Percentiles rank a stretch among this genome's conserved stretches.
Evolutionary conservation across 2,113 vertebrate genomes (phyloP).

Genomic region (Polypterus senegalus): DNA sequence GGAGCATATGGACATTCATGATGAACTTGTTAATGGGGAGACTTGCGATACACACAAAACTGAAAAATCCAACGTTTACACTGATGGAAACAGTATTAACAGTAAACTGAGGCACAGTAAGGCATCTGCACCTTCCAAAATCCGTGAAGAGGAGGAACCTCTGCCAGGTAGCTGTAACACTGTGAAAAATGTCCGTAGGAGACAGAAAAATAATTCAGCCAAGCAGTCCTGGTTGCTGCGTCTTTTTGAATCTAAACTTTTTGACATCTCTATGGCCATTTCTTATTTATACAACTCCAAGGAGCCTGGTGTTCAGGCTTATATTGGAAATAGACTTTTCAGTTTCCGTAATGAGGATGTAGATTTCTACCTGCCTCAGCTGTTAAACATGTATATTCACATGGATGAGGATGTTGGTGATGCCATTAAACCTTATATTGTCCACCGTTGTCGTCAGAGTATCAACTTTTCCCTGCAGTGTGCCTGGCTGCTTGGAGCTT

Average conservation of each 20-base stretch:
- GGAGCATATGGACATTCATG: background rate
- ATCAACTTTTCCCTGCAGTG: slow-evolving; percentile 83
- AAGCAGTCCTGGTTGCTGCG: slow-evolving; percentile 90
- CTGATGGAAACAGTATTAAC: slow-evolving; percentile 16
- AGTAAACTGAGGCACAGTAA: slow-evolving; percentile 30
- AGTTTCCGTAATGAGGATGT: slow-evolving; percentile 78
- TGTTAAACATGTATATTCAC: slow-evolving; percentile 97
- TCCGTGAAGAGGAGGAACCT: slow-evolving; percentile 46
- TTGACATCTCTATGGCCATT: slow-evolving; percentile 94
- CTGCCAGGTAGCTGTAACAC: slow-evolving; percentile 26
- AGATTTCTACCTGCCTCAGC: slow-evolving; percentile 87
- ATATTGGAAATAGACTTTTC: slow-evolving; percentile 89
- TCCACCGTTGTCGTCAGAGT: slow-evolving; percentile 92
- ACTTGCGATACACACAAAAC: slow-evolving; percentile 12
- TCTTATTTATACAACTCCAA: slow-evolving; percentile 93
- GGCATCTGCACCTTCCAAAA: slow-evolving; percentile 17
- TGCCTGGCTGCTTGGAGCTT: slow-evolving; percentile 80
- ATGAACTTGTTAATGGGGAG: slow-evolving; percentile 42
- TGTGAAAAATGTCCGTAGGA: slow-evolving; percentile 48
- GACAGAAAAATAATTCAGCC: slow-evolving; percentile 71
- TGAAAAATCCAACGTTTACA: background rate
- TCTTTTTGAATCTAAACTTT: slow-evolving; percentile 89
- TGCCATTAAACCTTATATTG: slow-evolving; percentile 90
- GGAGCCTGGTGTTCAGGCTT: slow-evolving; percentile 89
- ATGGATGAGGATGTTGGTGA: slow-evolving; percentile 94